Evolutionary conservation across 2,113 vertebrate genomes (phyloP).

Genomic region (Tupaia chinensis): DNA sequence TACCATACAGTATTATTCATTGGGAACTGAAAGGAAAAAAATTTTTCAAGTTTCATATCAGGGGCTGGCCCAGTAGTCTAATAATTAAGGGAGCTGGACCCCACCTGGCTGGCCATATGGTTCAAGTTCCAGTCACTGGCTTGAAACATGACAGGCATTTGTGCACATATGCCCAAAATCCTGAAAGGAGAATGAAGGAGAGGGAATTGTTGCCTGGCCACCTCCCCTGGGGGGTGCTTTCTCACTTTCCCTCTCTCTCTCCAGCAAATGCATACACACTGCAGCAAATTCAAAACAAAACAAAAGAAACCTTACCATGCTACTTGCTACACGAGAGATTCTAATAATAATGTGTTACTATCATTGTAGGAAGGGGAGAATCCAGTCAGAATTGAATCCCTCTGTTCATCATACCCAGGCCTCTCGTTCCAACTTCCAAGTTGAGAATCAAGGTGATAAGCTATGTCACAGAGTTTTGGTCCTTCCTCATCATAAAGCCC

Average conservation of each 20-base stretch:
- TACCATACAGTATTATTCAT: neutral
- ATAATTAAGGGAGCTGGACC: no score
- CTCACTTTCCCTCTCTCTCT: no score
- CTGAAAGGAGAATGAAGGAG: no score
- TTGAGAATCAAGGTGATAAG: no score
- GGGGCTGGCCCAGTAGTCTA: no score
- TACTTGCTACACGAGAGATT: neutral
- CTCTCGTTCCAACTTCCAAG: neutral
- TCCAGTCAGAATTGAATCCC: neutral
- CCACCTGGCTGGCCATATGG: no score
- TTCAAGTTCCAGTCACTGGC: no score
- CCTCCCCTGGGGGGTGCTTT: no score
- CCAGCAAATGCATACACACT: no score
- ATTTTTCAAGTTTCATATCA: neutral
- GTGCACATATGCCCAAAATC: no score
- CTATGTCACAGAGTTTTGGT: neutral
- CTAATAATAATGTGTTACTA: neutral
- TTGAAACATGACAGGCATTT: no score
- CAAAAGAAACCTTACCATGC: neutral
- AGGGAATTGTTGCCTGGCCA: no score
- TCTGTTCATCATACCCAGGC: neutral
- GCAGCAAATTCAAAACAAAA: neutral
- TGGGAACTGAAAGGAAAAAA: neutral
- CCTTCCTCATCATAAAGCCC: neutral
- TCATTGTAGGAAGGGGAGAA: neutral